Conservation (phyloP, 1,140 invertebrate genomes). For the Drosophila dunni region DNA sequence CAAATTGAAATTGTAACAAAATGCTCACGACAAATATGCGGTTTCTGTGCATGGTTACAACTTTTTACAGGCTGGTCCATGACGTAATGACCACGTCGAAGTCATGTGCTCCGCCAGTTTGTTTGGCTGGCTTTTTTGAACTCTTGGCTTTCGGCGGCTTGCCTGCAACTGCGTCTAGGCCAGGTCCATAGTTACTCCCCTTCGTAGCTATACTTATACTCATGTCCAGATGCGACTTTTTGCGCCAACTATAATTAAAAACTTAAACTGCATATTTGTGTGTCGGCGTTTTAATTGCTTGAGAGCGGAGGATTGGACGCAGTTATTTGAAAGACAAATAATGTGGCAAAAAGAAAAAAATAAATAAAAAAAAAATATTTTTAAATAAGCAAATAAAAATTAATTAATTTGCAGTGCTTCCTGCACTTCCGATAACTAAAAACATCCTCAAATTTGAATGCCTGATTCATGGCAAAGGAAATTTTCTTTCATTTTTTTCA, state of each 20-base stretch:
- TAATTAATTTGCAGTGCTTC: conserved; percentile 1
- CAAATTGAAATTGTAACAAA: conserved; percentile 58
- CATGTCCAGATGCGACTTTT: conserved; percentile 26
- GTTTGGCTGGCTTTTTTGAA: conserved; percentile 6
- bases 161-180: conserved; percentile 35
- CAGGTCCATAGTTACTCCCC: conserved; percentile 23
- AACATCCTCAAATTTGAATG: background rate
- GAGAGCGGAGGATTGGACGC: conserved; percentile 28
- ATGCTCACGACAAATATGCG: conserved; percentile 57
- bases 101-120: conserved; percentile 42
- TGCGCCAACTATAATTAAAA: conserved; percentile 40
- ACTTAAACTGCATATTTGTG: conserved; percentile 43
- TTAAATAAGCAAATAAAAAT: background rate
- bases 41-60: conserved; percentile 39
- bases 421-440: background rate
- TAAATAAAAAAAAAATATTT: conserved; percentile 2
- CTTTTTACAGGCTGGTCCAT: conserved; percentile 22
- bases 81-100: conserved; percentile 40
- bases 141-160: conserved; percentile 23
- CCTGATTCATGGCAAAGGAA: too few species aligned
- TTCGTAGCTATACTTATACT: too few species aligned
- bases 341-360: conserved; percentile 15
- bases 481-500: background rate
- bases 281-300: conserved; percentile 19
- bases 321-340: conserved; percentile 10